Base-by-base conservation (phyloP, 2,113 vertebrate genomes). In the Andinoacara biseriatus region DNA sequence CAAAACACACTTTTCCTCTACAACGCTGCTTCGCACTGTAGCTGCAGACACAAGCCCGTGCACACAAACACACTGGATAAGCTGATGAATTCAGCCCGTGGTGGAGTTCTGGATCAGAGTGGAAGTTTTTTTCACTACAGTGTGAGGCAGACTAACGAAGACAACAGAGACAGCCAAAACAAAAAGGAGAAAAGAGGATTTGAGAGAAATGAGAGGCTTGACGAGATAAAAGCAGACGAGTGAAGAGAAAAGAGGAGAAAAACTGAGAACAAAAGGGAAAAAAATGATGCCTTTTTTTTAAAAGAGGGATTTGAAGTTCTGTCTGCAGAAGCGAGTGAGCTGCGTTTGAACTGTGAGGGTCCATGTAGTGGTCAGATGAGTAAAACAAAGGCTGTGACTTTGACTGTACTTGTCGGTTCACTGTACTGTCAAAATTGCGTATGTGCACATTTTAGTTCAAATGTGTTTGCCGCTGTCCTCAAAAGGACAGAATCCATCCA, bases 261-360 rank as follows among this genome's bases (percentile, higher is more conserved):
- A 85, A 78, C 33, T 60, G 67, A 79, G 58, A 82, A 92, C 81
- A 86, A 89, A 84, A 82, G 74, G 63, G 72, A 79, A 82, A 75
- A 35, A 85, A 87, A 90, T 92, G 93, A 96, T 96, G 96, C 92
- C 93, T 84, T 72, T 72, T 52, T 69, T 31, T 52, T 18, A 93
- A 63, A 92, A 93, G 56, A 94, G 92, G 84, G 91, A 93, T 80
- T 87, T 95, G 81, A 92, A 95, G 83, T 85, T 86, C 22, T 91
- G 93, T 87, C 91, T 96, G 5, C 91, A 93, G 77, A 92, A 85
- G 63, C 94, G 96, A 95, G 96, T 95, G 95, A 83, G 80, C 80
- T 85, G 80, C 72, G 65, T 78, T 58, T 88, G 49, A 67, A 84
- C 75, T 72, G 52, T 67, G 58, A 65, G 49, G 29, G 77, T 79